Percentiles rank a stretch among this genome's conserved stretches.
These are phyloP conservation scores for Limnothrissa miodon DNA, from an alignment of 2,113 vertebrate genomes.

Conservation along the genomic window DNA sequence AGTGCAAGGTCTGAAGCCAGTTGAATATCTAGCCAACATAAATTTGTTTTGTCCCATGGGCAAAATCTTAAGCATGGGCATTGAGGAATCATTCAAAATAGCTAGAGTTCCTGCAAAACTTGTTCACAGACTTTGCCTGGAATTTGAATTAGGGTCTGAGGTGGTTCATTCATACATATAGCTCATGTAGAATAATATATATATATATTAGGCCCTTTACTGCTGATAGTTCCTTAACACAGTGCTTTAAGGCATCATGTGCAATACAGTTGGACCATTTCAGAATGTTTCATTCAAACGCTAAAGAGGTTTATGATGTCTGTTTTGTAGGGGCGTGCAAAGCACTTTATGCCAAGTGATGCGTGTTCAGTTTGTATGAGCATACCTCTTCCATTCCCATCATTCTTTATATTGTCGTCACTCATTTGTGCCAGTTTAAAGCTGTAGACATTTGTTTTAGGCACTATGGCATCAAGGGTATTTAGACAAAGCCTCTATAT, in stretches of 20 bases:
- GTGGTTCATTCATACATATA: neutral
- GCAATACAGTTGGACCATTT: neutral
- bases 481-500: neutral
- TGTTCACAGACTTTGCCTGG: too few species aligned
- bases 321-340: neutral
- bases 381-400: neutral
- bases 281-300: neutral
- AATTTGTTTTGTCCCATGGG: too few species aligned
- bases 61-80: too few species aligned
- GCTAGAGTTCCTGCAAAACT: too few species aligned
- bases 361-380: neutral
- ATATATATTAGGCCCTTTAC: neutral
- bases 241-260: neutral
- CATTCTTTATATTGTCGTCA: neutral
- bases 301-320: neutral
- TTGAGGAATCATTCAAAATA: too few species aligned
- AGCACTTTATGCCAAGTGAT: neutral
- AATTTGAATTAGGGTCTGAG: too few species aligned
- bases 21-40: too few species aligned
- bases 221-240: neutral
- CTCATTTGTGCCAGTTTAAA: conserved; percentile 2
- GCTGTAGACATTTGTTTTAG: neutral
- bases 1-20: too few species aligned
- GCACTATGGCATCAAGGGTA: neutral
- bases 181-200: neutral